Conservation (phyloP, 2,888 invertebrate species). For the Trachelus troglodyta region DNA sequence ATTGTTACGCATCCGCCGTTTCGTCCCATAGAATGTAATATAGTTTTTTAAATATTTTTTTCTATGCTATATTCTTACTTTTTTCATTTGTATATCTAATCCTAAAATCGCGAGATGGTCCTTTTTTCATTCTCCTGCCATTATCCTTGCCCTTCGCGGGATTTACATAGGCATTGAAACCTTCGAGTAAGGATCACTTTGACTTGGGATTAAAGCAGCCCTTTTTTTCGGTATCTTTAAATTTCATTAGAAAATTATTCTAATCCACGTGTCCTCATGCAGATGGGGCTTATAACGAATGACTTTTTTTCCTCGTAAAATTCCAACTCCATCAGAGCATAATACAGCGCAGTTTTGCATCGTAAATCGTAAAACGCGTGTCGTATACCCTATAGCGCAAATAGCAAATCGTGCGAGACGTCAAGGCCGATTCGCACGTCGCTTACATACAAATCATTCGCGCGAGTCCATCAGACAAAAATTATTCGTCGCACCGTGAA, state of each 20-base stretch:
- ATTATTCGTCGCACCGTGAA: not conserved
- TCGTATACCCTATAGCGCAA: not conserved
- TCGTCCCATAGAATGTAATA: slow-evolving; percentile 25
- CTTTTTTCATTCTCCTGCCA: not conserved
- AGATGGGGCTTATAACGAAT: no score
- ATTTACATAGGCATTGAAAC: not conserved
- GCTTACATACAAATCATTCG: slow-evolving; percentile 1
- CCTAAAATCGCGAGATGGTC: not conserved
- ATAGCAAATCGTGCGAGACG: not conserved
- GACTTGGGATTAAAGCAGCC: not conserved
- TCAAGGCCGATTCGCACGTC: slow-evolving; percentile 4
- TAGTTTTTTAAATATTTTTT: slow-evolving; percentile 16
- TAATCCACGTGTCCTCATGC: not conserved
- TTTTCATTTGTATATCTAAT: not conserved
- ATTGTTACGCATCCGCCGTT: slow-evolving; percentile 43
- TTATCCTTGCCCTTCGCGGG: not conserved
- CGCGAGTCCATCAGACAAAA: not conserved
- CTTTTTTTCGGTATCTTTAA: not conserved
- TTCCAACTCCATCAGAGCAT: not conserved
- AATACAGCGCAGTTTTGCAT: not conserved
- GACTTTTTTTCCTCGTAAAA: not conserved
- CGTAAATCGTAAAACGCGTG: not conserved
- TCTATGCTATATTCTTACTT: slow-evolving; percentile 7
- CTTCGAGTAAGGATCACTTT: not conserved
- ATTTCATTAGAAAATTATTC: not conserved